phyloP scores from a whole-genome alignment of 2,113 vertebrate species.

The Quiscalus mexicanus region DNA sequence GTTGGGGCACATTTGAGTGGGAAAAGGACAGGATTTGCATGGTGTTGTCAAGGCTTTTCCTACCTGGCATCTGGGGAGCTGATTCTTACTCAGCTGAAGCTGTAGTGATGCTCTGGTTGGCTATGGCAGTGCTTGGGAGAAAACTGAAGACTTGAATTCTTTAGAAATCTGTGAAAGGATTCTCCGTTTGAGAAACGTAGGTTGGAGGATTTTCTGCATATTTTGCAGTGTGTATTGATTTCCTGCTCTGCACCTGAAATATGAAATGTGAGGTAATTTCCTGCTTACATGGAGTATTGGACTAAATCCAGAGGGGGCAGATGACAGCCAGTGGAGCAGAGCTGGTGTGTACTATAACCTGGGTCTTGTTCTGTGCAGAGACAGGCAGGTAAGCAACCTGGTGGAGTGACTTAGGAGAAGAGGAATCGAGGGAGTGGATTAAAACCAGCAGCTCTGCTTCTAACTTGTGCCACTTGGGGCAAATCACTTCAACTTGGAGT shows the following conservation, averaged over 20 bases:
- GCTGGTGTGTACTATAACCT: not conserved
- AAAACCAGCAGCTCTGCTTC: not conserved
- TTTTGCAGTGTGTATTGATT: not conserved
- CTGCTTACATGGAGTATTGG: not conserved
- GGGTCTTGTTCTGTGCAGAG: not conserved
- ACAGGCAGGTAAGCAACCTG: not conserved
- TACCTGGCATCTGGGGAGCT: accelerated
- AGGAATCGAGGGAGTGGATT: not conserved
- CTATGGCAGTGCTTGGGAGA: not conserved
- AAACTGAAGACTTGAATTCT: not conserved
- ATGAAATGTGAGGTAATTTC: not conserved
- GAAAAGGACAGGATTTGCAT: not conserved
- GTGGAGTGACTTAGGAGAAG: not conserved
- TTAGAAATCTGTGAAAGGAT: not conserved
- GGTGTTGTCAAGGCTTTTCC: accelerated
- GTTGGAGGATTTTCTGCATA: not conserved
- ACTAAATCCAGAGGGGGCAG: not conserved
- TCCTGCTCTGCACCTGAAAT: not conserved
- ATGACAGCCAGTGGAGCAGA: not conserved
- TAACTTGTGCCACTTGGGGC: not conserved
- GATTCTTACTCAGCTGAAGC: not conserved
- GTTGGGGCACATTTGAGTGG: not conserved
- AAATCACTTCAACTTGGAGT: not conserved
- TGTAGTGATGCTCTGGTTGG: accelerated
- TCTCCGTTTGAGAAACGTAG: not conserved